Base-by-base conservation (phyloP, 2,797 vertebrate genomes). In the Acrocephalus scirpaceus region DNA sequence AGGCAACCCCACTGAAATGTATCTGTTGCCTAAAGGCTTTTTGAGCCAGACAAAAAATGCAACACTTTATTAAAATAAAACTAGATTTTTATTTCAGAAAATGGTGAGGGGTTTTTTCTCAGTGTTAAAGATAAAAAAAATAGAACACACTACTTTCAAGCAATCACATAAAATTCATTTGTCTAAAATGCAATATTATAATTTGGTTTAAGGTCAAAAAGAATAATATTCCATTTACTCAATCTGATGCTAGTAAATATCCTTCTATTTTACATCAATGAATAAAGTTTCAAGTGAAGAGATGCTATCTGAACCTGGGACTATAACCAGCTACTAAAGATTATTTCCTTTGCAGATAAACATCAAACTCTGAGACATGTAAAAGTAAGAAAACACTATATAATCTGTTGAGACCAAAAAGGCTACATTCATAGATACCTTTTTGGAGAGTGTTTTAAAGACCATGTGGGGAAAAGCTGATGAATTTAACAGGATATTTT, bases 401-500 rank as follows among this genome's bases (percentile, higher is more conserved):
- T 89, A 93, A 91, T 94, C 72, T 92, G 23, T 79, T 91, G 57
- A 97, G 95, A 72, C 51, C 74, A 50, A 64, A 93, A 93, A 88
- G 56, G 36, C 69, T 78, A 84, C 32, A 69, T 92, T 94, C 81
- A n/a, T 75, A 86, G 90, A 96, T 95, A 97, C 47, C 67, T 97
- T 95, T 96, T 45, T 87, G 74, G 84, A 95, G 91, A 95, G 66
- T 64, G 30, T 88, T 97, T 97, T 79, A 84, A 95, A 96, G 56
- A 90, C 86, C 91, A 95, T 90, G 92, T 97, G 93, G 90, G 75
- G 94, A 96, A 71, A 95, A 97, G 88, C 88, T 97, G 92, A 97
- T 97, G 86, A 97, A 97, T 97, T 95, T 92, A 94, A 84, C 66
- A 92, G 92, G 74, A 71, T 97, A 93, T 97, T 97, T 96, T 92